phyloP scores from a whole-genome alignment of 2,797 vertebrate species.

The Darevskia mixta region DNA sequence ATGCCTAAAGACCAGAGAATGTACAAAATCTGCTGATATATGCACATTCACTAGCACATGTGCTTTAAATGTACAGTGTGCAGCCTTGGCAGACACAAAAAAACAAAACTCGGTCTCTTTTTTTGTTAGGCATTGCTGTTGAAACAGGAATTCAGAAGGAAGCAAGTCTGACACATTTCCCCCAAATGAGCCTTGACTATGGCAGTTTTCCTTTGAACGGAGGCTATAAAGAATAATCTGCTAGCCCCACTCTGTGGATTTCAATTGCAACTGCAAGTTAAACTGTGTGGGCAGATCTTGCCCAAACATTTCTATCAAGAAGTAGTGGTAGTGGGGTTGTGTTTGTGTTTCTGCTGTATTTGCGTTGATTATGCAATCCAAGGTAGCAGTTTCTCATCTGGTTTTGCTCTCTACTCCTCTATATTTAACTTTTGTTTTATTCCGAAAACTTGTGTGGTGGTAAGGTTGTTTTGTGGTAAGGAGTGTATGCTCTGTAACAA shows the following conservation, averaged over 20 bases:
- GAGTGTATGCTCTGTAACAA: neutral
- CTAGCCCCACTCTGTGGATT: conserved; percentile 65
- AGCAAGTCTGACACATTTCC: neutral
- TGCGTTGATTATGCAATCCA: too few species aligned
- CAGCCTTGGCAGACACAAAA: neutral
- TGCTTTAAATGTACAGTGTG: too few species aligned
- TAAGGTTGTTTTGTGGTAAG: neutral
- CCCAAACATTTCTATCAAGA: too few species aligned
- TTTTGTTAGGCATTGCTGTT: too few species aligned
- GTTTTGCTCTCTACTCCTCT: neutral
- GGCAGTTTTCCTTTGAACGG: too few species aligned
- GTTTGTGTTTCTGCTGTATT: too few species aligned
- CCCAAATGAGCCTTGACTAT: neutral
- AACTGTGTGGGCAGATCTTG: too few species aligned
- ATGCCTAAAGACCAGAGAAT: too few species aligned
- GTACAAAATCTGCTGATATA: too few species aligned
- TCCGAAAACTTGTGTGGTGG: neutral
- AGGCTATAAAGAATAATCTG: neutral
- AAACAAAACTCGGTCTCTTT: neutral
- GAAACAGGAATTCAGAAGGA: neutral
- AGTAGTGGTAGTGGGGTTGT: too few species aligned
- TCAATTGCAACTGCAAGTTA: conserved; percentile 45
- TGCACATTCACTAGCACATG: too few species aligned
- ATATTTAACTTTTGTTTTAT: neutral
- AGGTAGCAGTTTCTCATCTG: neutral